Percentiles rank a stretch among this genome's conserved stretches.
Conservation (phyloP, 2,113 vertebrate species). For the Thamnophis sirtalis region DNA sequence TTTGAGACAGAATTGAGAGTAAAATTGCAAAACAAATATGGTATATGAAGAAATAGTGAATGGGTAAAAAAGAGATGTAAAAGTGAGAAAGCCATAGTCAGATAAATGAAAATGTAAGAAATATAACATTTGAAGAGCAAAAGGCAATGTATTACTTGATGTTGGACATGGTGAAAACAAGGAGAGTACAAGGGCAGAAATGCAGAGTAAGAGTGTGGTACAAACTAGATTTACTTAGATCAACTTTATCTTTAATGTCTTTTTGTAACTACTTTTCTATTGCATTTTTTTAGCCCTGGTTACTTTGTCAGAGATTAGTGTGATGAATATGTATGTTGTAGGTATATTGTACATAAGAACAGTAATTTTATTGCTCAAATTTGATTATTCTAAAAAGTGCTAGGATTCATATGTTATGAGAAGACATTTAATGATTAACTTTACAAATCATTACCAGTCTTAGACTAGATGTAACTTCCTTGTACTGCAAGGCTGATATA, state of each 20-base stretch:
- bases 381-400: neutral
- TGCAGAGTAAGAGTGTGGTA: neutral
- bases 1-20: neutral
- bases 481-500: neutral
- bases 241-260: neutral
- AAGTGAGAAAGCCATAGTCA: neutral
- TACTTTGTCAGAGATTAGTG: neutral
- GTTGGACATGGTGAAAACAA: neutral
- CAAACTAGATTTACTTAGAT: neutral
- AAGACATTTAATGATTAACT: neutral
- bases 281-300: neutral
- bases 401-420: neutral
- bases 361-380: neutral
- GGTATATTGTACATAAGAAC: neutral
- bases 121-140: neutral
- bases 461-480: neutral
- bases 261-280: neutral
- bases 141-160: neutral
- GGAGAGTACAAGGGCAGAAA: neutral
- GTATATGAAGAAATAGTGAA: neutral
- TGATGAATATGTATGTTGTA: neutral
- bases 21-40: neutral
- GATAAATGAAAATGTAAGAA: neutral
- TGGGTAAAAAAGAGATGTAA: neutral
- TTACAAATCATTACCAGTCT: neutral